Percentiles rank a stretch among this genome's conserved stretches.
Evolutionary conservation across 2,113 vertebrate species (phyloP).

Genomic region (Tetrax tetrax): DNA sequence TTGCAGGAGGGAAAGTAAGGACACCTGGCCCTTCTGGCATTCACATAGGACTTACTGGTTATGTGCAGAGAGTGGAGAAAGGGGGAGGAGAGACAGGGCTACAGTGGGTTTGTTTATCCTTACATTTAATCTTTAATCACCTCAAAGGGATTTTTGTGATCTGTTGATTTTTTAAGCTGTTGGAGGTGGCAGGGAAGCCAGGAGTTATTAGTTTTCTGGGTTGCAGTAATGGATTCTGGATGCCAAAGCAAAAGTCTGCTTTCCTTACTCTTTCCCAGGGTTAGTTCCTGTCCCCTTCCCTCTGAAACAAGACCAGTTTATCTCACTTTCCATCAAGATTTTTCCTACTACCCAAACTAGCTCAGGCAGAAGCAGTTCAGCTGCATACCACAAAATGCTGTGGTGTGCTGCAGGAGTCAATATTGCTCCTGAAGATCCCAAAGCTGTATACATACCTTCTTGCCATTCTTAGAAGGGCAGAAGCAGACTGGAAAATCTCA

Average conservation of each 20-base stretch:
- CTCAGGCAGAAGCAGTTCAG: neutral
- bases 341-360: neutral
- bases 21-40: conserved; percentile 50
- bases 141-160: neutral
- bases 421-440: neutral
- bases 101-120: neutral
- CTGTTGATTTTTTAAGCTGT: neutral
- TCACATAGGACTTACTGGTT: neutral
- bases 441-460: accelerated
- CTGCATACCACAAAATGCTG: neutral
- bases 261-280: neutral
- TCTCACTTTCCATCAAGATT: neutral
- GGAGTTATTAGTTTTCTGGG: neutral
- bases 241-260: neutral
- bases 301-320: neutral
- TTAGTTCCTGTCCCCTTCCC: neutral
- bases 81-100: neutral
- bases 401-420: neutral
- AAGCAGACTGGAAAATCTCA: neutral
- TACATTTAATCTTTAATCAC: neutral
- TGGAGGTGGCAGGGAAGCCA: neutral
- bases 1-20: neutral
- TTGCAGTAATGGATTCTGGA: neutral
- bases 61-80: neutral
- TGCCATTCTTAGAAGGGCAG: neutral